A percentile compares a stretch with the other conserved stretches of the same genome.
Conservation (phyloP, 2,888 invertebrate species). For the Agrochola lychnidis region DNA sequence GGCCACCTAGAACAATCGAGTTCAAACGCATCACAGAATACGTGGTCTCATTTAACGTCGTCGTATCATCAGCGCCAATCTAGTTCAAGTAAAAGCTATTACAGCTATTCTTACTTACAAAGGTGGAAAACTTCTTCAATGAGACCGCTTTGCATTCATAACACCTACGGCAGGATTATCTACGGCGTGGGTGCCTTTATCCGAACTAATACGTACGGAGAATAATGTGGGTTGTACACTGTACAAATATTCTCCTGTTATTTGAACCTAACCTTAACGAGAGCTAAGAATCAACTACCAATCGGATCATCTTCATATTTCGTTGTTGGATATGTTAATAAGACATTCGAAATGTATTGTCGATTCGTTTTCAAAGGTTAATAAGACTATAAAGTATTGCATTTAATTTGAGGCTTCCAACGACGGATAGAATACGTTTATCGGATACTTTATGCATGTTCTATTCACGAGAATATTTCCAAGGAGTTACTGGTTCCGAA, state of each 20-base stretch:
- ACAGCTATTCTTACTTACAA: constrained; percentile 32
- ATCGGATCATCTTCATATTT: constrained; percentile 17
- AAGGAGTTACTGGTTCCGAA: not conserved
- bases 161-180: constrained; percentile 45
- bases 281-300: constrained; percentile 6
- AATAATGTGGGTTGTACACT: constrained; percentile 12
- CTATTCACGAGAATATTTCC: not conserved
- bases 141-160: constrained; percentile 44
- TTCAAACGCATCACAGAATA: constrained; percentile 5
- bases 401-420: not conserved
- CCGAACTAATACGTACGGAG: constrained; percentile 14
- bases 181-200: constrained; percentile 37
- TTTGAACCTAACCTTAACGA: constrained; percentile 8
- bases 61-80: constrained; percentile 8
- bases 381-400: constrained; percentile 2
- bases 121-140: constrained; percentile 53
- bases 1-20: not conserved
- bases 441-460: not conserved
- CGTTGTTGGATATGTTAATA: not conserved
- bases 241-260: constrained; percentile 4
- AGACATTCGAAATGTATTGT: constrained; percentile 12
- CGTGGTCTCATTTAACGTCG: constrained; percentile 24
- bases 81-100: constrained; percentile 15
- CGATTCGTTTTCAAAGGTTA: not conserved
- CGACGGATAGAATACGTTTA: not conserved